Percentiles rank a stretch among this genome's conserved stretches.
Evolutionary conservation across 2,888 invertebrate genomes (phyloP).

Genomic region (Agelastica alni): DNA sequence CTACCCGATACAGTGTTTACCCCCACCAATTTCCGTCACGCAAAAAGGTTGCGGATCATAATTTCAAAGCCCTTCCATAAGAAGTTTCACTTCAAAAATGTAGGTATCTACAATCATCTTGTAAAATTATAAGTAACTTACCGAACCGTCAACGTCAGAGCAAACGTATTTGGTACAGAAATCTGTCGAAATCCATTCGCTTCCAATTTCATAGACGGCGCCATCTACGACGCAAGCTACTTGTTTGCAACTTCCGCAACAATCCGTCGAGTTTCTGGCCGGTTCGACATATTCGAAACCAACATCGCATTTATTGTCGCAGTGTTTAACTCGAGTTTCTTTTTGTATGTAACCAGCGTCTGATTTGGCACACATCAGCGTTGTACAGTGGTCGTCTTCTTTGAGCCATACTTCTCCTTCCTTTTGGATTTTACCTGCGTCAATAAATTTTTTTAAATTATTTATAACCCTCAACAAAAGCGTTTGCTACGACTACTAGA

Average conservation of each 20-base stretch:
- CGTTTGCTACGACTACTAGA: too few species aligned
- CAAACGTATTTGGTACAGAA: conserved; percentile 67
- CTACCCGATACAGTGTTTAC: too few species aligned
- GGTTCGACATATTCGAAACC: conserved; percentile 59
- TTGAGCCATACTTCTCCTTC: conserved; percentile 65
- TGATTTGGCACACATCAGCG: conserved; percentile 59
- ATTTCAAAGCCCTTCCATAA: too few species aligned
- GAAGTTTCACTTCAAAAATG: too few species aligned
- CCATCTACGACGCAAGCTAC: conserved; percentile 62
- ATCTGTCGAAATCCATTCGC: conserved; percentile 66
- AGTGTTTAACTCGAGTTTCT: conserved; percentile 61
- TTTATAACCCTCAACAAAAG: too few species aligned
- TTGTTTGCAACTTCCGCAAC: conserved; percentile 69
- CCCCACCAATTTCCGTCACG: too few species aligned
- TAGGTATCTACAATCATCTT: too few species aligned
- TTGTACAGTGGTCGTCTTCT: conserved; percentile 61
- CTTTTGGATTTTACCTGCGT: conserved; percentile 50
- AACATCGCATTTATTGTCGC: conserved; percentile 57
- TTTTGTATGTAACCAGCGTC: conserved; percentile 58
- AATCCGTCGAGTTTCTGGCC: conserved; percentile 51
- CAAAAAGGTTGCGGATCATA: too few species aligned
- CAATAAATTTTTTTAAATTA: too few species aligned
- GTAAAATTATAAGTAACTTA: too few species aligned
- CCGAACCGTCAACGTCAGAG: conserved; percentile 57
- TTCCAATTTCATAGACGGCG: conserved; percentile 57